Evolutionary conservation across 2,888 invertebrate genomes (phyloP).

Genomic region (Epicampocera succincta): DNA sequence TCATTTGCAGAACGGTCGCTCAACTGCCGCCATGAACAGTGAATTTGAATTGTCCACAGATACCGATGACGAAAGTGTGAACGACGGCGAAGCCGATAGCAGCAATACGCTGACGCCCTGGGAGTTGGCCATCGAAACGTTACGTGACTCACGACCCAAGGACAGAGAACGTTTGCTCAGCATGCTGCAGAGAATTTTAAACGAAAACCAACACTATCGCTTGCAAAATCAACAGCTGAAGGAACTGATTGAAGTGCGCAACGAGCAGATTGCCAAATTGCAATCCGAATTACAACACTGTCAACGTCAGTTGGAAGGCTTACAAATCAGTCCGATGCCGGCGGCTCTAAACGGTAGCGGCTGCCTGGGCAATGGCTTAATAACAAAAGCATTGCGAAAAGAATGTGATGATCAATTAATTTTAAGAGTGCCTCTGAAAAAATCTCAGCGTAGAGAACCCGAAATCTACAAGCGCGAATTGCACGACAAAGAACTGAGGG

Average conservation of each 20-base stretch:
- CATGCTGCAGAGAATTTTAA: constrained; percentile 78
- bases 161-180: constrained; percentile 80
- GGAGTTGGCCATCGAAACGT: constrained; percentile 80
- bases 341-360: constrained; percentile 57
- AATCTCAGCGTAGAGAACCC: constrained; percentile 75
- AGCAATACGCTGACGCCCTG: constrained; percentile 80
- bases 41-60: constrained; percentile 88
- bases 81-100: constrained; percentile 81
- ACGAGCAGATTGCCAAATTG: constrained; percentile 79
- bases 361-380: constrained; percentile 67
- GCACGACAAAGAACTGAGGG: constrained; percentile 39
- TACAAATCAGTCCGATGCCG: constrained; percentile 68
- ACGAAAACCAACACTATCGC: constrained; percentile 80
- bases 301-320: constrained; percentile 75
- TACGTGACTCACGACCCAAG: constrained; percentile 79
- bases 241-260: constrained; percentile 78
- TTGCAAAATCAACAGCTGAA: constrained; percentile 78
- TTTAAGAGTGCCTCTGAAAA: constrained; percentile 75
- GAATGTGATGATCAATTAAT: constrained; percentile 58
- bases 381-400: constrained; percentile 63
- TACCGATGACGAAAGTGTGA: constrained; percentile 86
- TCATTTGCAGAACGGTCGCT: constrained; percentile 71
- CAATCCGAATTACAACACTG: constrained; percentile 79
- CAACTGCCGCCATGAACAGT: constrained; percentile 77
- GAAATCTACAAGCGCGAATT: constrained; percentile 49